A percentile compares a stretch with the other conserved stretches of the same genome.
phyloP scores from a whole-genome alignment of 2,888 invertebrate species.

The Notodonta dromedarius region DNA sequence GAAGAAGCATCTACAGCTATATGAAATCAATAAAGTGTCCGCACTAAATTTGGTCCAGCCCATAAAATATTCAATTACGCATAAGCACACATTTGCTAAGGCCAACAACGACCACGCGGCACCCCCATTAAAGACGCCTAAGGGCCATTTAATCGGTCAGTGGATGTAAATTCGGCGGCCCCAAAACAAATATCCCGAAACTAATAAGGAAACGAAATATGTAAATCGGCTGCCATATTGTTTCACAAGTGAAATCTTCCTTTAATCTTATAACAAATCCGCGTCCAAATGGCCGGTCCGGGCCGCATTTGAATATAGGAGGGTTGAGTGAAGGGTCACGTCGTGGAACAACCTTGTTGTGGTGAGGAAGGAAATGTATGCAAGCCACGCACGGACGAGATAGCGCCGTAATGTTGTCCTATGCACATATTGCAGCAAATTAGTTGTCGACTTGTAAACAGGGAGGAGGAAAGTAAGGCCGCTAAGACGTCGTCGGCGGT shows the following conservation, averaged over 20 bases:
- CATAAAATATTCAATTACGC: conserved; percentile 85
- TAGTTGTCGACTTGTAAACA: conserved; percentile 84
- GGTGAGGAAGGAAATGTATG: conserved; percentile 78
- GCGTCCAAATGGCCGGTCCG: conserved; percentile 83
- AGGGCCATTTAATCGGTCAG: conserved; percentile 85
- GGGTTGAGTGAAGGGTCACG: conserved; percentile 78
- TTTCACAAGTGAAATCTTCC: conserved; percentile 85
- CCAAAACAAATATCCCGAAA: conserved; percentile 84
- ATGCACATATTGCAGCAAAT: conserved; percentile 85
- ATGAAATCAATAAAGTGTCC: conserved; percentile 72
- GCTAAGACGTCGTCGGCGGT: conserved; percentile 79
- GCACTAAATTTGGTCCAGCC: conserved; percentile 73
- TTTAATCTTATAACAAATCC: conserved; percentile 86
- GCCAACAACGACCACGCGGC: conserved; percentile 83
- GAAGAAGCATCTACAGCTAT: conserved; percentile 43
- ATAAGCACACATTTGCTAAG: conserved; percentile 83
- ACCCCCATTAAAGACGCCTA: conserved; percentile 85
- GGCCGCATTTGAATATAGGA: conserved; percentile 80
- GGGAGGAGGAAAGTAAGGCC: conserved; percentile 78
- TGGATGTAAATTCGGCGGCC: conserved; percentile 82
- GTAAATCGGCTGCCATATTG: conserved; percentile 84
- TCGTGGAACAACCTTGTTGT: conserved; percentile 63
- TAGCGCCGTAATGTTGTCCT: conserved; percentile 82
- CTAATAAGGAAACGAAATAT: conserved; percentile 85
- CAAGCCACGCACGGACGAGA: conserved; percentile 82